Conservation (phyloP, 2,888 invertebrate species). For the Drosophila pseudotalamancana region DNA sequence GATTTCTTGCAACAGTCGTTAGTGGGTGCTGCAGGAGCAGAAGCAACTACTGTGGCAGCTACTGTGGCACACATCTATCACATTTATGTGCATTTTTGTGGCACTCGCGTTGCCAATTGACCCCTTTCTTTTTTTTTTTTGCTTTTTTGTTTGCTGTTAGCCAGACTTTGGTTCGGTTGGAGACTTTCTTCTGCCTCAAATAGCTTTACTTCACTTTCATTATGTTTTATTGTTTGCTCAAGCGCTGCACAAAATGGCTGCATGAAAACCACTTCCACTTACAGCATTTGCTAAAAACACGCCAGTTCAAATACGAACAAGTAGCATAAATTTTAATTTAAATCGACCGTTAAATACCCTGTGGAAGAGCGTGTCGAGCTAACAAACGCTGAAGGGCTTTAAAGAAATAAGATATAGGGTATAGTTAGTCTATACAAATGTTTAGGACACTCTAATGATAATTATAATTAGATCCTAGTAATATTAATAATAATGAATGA, state of each 20-base stretch:
- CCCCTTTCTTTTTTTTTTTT: slow-evolving; percentile 47
- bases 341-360: slow-evolving; percentile 13
- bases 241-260: slow-evolving; percentile 62
- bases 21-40: slow-evolving; percentile 9
- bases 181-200: slow-evolving; percentile 47
- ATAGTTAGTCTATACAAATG: no score
- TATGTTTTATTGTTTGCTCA: slow-evolving; percentile 76
- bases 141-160: slow-evolving; percentile 27
- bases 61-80: slow-evolving; percentile 64
- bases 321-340: neutral
- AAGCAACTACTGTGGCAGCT: slow-evolving; percentile 13
- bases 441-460: no score
- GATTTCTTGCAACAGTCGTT: slow-evolving; percentile 15
- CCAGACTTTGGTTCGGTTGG: slow-evolving; percentile 35
- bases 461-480: no score
- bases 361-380: neutral
- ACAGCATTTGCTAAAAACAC: slow-evolving; percentile 56
- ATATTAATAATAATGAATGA: neutral
- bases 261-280: slow-evolving; percentile 73
- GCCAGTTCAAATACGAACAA: slow-evolving; percentile 44
- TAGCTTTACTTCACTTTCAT: slow-evolving; percentile 77
- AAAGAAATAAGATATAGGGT: no score
- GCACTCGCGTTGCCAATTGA: slow-evolving; percentile 76
- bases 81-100: slow-evolving; percentile 79
- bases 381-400: no score